phyloP scores from a whole-genome alignment of 2,113 vertebrate genomes.

The Callipepla californica region DNA sequence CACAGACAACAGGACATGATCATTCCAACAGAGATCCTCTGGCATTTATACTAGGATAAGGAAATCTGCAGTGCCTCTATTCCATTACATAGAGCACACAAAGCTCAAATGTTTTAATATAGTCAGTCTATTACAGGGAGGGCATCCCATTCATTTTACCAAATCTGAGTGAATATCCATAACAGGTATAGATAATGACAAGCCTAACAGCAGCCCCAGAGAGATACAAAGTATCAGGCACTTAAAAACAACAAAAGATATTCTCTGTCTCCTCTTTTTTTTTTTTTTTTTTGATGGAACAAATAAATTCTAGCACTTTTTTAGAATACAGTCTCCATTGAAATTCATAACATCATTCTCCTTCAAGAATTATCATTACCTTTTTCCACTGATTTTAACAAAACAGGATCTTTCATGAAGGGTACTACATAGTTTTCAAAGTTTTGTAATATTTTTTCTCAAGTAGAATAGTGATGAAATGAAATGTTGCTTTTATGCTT shows the following conservation, averaged over 20 bases:
- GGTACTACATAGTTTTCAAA: background rate
- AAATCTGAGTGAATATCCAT: background rate
- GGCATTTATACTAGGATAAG: fast-evolving
- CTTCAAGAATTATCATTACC: background rate
- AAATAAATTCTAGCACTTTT: background rate
- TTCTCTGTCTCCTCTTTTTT: background rate
- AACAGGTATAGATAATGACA: background rate
- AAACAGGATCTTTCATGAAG: background rate
- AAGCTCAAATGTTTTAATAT: background rate
- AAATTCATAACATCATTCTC: background rate
- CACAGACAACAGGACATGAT: background rate
- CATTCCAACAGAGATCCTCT: background rate
- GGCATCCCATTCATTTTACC: background rate
- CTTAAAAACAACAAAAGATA: background rate
- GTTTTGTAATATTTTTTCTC: background rate
- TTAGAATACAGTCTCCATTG: background rate
- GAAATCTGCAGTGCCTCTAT: background rate
- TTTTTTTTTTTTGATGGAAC: background rate
- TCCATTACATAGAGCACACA: background rate
- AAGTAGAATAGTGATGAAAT: background rate
- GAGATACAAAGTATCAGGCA: background rate
- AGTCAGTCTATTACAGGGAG: background rate
- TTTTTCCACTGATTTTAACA: background rate
- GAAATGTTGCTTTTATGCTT: background rate
- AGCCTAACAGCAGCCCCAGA: background rate